These are phyloP conservation scores for Pseudachorutes palmiensis DNA, from an alignment of 1,140 invertebrate genomes.

Conservation along the genomic window DNA sequence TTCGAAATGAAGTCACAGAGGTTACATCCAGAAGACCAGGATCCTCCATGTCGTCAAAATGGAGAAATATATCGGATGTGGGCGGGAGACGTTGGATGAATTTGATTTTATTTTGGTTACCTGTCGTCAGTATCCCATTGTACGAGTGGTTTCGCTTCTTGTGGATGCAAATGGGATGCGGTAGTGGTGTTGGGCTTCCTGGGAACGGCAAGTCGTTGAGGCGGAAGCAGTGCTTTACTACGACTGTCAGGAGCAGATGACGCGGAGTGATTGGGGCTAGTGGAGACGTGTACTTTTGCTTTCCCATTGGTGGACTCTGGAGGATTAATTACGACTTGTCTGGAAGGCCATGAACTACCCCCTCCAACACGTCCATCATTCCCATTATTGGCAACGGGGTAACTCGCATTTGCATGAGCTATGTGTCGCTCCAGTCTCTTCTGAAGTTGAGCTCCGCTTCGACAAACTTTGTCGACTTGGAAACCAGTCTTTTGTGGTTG, in stretches of 20 bases:
- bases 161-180: constrained; percentile 16
- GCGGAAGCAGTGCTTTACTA: constrained; percentile 22
- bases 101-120: too few relatives aligned
- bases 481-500: background rate
- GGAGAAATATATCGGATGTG: too few relatives aligned
- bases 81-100: too few relatives aligned
- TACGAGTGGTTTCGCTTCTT: constrained; percentile 28
- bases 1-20: too few relatives aligned
- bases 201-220: constrained; percentile 27
- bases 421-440: constrained; percentile 26
- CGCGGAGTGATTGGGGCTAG: background rate
- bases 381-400: background rate
- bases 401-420: constrained; percentile 16
- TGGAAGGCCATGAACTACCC: background rate
- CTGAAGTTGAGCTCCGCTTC: constrained; percentile 15
- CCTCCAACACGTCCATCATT: background rate
- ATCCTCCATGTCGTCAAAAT: too few relatives aligned
- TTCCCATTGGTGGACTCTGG: background rate
- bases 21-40: too few relatives aligned
- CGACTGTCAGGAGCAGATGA: constrained; percentile 12
- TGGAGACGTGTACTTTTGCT: background rate
- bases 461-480: background rate
- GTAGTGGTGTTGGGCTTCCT: constrained; percentile 14
- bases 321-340: background rate
- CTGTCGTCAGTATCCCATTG: constrained; percentile 37